Percentiles rank a stretch among this genome's conserved stretches.
These are phyloP conservation scores for Bombus pyrosoma DNA, from an alignment of 1,140 invertebrate genomes.

Conservation along the genomic window DNA sequence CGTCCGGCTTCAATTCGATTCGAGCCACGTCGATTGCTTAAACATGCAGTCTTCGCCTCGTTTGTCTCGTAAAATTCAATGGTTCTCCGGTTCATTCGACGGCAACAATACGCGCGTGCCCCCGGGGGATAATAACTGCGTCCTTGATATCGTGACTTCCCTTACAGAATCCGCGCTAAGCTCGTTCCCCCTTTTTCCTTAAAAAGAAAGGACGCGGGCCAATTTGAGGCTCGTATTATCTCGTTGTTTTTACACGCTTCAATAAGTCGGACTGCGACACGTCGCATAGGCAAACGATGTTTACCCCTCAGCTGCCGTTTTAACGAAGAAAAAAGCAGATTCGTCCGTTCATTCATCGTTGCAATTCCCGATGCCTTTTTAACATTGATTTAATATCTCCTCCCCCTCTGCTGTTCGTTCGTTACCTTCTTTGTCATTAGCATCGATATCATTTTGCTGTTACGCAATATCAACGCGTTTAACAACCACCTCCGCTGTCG, in stretches of 20 bases:
- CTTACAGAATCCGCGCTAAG: slow-evolving; percentile 61
- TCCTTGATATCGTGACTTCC: slow-evolving; percentile 72
- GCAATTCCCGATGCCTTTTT: slow-evolving; percentile 8
- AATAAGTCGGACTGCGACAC: slow-evolving; percentile 24
- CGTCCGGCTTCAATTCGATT: slow-evolving; percentile 40
- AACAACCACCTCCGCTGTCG: not conserved
- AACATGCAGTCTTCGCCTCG: slow-evolving; percentile 46
- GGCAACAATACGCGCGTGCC: slow-evolving; percentile 78
- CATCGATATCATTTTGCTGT: slow-evolving; percentile 6
- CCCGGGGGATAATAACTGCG: slow-evolving; percentile 79
- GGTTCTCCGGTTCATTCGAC: slow-evolving; percentile 66
- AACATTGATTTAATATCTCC: slow-evolving; percentile 31
- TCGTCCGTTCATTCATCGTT: not conserved
- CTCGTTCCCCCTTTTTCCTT: slow-evolving; percentile 50
- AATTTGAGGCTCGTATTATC: slow-evolving; percentile 63
- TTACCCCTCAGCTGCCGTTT: not conserved
- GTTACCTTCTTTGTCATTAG: not conserved
- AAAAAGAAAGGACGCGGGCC: slow-evolving; percentile 60
- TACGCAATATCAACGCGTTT: not conserved
- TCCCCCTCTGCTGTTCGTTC: not conserved
- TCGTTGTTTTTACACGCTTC: slow-evolving; percentile 52
- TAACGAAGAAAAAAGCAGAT: not conserved
- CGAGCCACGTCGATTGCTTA: slow-evolving; percentile 54
- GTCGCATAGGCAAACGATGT: slow-evolving; percentile 25
- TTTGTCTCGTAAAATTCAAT: slow-evolving; percentile 69